Base-by-base conservation (phyloP, 2,888 invertebrate genomes). In the Vannuccia rotundouncinata region DNA sequence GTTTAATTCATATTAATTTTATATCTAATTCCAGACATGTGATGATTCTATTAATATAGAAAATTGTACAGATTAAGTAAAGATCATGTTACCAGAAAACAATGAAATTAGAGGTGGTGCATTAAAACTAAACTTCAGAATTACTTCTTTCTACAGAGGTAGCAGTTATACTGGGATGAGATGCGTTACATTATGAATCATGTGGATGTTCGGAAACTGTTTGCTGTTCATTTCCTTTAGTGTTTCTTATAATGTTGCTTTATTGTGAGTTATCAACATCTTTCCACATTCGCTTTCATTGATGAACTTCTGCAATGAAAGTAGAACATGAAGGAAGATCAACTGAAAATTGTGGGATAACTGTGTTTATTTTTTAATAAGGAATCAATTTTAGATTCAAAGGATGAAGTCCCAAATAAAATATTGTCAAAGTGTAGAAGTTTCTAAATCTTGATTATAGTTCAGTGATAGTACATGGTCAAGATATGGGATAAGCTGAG, bases 301-400 rank as follows among this genome's bases (percentile, higher is more conserved):
- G 66, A 66, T 66, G 66, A 66, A 66, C 66, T n/a, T 66, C 66
- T 66, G 66, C 66, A 66, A 13, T 66, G 66, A 66, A 66, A 66
- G 17, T 5, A 66, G 45, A 5, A 66, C 25, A 22, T 66, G 66
- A 66, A 66, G 22, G 66, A 66, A 66, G 66, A 66, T 66, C 66
- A 66, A 66, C 66, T 22, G 22, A 66, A 66, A 22, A 66, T 66
- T 27, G 22, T 66, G 13, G 10, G 22, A 66, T 66, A 66, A 66
- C 66, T 22, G 25, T 66, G 66, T 66, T 66, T 66, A 66, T 13
- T 66, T 66, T 66, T 66, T 66, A 5, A 66, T 66, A 17, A n/a
- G 10, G 17, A 5, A 13, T 17, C 66, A 66, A 66, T 66, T 66
- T 27, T 66, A 66, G 25, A 66, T 66, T 66, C 22, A 22, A 66